Percentiles rank a stretch among this genome's conserved stretches.
These are phyloP conservation scores for Scolopax rusticola DNA, from an alignment of 2,797 vertebrate genomes.

Conservation along the genomic window DNA sequence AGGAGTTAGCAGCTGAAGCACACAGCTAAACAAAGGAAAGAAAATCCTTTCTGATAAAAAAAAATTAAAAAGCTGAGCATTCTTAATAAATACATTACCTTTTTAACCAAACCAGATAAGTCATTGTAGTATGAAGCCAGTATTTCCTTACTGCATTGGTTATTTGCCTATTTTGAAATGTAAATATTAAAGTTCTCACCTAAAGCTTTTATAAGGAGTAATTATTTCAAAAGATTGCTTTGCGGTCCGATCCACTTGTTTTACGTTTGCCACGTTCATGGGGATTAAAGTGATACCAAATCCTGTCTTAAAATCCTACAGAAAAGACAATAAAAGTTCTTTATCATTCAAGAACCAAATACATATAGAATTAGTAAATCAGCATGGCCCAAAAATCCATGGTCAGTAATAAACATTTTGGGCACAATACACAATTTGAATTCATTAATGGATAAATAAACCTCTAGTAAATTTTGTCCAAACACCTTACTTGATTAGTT, in stretches of 20 bases:
- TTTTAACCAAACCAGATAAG: neutral
- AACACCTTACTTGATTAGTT: neutral
- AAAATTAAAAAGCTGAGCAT: neutral
- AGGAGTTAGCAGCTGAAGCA: neutral
- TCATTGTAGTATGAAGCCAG: neutral
- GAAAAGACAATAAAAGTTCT: neutral
- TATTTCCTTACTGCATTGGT: neutral
- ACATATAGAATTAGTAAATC: neutral
- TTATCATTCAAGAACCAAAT: neutral
- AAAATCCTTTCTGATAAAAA: neutral
- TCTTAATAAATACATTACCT: neutral
- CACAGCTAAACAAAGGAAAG: neutral
- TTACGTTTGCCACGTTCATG: conserved; percentile 91
- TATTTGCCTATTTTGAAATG: neutral
- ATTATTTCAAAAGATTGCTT: conserved; percentile 92
- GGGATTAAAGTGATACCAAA: conserved; percentile 90
- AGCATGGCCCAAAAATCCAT: neutral
- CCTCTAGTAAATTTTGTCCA: neutral
- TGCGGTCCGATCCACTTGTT: conserved; percentile 84
- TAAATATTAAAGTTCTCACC: conserved; percentile 78
- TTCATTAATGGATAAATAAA: neutral
- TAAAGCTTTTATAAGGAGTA: conserved; percentile 95
- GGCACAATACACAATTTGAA: neutral
- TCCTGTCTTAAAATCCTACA: conserved; percentile 90
- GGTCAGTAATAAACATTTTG: neutral